phyloP scores from a whole-genome alignment of 1,140 invertebrate species.

The Diuraphis noxia region DNA sequence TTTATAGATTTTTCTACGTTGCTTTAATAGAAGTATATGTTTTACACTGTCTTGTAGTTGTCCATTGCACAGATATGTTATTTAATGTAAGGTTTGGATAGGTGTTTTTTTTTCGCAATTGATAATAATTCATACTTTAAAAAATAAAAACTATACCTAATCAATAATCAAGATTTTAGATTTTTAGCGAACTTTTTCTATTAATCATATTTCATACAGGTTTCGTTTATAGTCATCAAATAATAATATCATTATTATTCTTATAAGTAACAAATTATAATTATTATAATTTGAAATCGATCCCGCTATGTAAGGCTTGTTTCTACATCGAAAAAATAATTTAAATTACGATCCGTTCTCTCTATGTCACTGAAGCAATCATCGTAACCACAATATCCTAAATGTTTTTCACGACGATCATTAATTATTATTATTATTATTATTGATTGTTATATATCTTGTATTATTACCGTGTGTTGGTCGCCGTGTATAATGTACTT shows the following conservation, averaged over 20 bases:
- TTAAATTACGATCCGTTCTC: background rate
- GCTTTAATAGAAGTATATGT: background rate
- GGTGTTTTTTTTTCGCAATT: no score
- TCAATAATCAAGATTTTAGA: no score
- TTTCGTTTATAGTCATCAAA: background rate
- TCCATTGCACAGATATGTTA: background rate
- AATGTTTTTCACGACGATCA: background rate
- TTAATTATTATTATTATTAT: background rate
- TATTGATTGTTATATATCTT: background rate
- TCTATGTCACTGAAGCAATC: no score
- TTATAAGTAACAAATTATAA: background rate
- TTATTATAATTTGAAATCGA: background rate
- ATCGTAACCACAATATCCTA: no score
- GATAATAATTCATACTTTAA: no score
- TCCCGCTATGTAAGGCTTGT: background rate
- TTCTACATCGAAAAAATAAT: background rate
- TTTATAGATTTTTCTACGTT: background rate
- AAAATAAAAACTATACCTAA: no score
- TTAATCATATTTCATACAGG: background rate
- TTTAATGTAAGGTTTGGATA: background rate
- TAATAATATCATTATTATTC: background rate
- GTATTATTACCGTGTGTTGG: background rate
- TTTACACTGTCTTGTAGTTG: background rate
- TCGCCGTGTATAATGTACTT: background rate
- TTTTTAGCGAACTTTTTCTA: no score